Base-by-base conservation (phyloP, 1,140 invertebrate species). In the Notospermus geniculatus region DNA sequence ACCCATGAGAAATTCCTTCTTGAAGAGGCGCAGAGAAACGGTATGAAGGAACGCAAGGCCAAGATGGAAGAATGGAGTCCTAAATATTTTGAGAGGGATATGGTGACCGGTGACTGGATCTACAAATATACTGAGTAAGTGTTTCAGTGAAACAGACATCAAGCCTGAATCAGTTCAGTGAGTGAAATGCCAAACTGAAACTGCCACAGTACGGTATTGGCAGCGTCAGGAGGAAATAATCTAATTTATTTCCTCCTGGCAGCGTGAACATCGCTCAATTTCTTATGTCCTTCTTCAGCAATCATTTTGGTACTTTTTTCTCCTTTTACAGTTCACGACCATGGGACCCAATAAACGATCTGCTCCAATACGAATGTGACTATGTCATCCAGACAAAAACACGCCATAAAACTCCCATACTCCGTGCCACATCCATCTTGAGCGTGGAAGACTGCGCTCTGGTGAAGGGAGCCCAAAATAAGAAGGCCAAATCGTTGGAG, bases 1-100 rank as follows among this genome's bases (percentile, higher is more conserved):
- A 97, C 93, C 2, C 88, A 92, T 55, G 90, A 93, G 70, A 97
- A 97, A 81, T 93, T 90, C 2, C 79, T 87, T 52, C 83, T 96
- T 45, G 93, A 97, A 72, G 91, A 95, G 74, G 87, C 86, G 9
- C 93, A 97, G 78, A 84, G 93, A 22, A 83, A 85, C 50, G 84
- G 85, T 1, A 87, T 87, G 0, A 84, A 88, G 71, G 87, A 89
- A 57, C 81, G 90, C 2, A 86, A 87, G 66, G 76, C 80, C 0
- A 84, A 82, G 62, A 83, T 85, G 52, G 80, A 85, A 41, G 85
- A 87, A 55, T 91, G 90, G 86, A 69, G 84, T 39, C 87, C 90
- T 0, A 85, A 84, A 52, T 84, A 89, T 69, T 93, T 93, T 75
- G 85, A 87, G 65, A 85, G 88, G 73, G 88, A 89, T 75, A 78